Evolutionary conservation across 1,140 invertebrate species (phyloP), one percentile per base, ranked within the genome.

Genomic region (Trichoplusia ni): DNA sequence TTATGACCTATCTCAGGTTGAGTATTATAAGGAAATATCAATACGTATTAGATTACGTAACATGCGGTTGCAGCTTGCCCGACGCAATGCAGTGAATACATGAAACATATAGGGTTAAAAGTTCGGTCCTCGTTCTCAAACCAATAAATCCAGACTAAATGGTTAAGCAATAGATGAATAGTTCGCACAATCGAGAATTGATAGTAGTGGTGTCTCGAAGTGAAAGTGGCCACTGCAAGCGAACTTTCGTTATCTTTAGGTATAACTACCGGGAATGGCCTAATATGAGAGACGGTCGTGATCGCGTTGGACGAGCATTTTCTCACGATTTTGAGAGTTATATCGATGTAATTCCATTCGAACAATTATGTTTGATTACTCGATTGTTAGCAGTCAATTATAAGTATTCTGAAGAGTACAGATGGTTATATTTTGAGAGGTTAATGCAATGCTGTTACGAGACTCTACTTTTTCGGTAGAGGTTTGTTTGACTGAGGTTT

Each of bases 241-340:
- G 67, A 82, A 84, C 84, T 86, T 84, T 83, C 81, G 69, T 79
- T 77, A 79, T 81, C 75, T 71, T n/a, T n/a, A n/a, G n/a, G 14
- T 68, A 61, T 62, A 65, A 77, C 69, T 77, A 61, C 72, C 68
- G 66, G 70, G 53, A 71, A 40, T 44, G 60, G 23, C 47, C 64
- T 51, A 69, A 75, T 77, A 80, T 69, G 72, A 67, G 38, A 42
- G 60, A 13, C 33, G 44, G 23, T 72, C 64, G 67, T 71, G 60
- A 69, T 67, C 29, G 42, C 53, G 29, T n/a, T 25, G 19, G 21
- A 14, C 16, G 27, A 27, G 35, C 16, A 60, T 60, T 37, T 44
- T 60, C 56, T 33, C 38, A 58, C 54, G 38, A 58, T 29, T 42
- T 31, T 19, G 16, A 31, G 11, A n/a, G 16, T 19, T 44, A 58